Percentiles rank a stretch among this genome's conserved stretches.
Conservation (phyloP, 2,888 invertebrate genomes). For the Amorpha juglandis region DNA sequence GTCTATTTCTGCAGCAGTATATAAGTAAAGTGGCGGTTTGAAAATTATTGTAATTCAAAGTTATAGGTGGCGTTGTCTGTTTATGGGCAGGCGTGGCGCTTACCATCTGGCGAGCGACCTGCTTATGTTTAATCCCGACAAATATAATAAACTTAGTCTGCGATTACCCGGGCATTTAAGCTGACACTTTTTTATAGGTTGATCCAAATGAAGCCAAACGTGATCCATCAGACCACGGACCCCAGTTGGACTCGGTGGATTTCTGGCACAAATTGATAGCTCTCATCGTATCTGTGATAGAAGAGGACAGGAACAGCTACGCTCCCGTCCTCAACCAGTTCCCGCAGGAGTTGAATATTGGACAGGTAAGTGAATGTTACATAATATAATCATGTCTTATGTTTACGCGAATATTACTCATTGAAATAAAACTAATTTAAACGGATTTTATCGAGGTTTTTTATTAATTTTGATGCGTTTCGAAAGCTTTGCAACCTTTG, state of each 20-base stretch:
- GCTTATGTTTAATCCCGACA: too few relatives aligned
- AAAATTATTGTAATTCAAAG: too few relatives aligned
- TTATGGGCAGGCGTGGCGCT: too few relatives aligned
- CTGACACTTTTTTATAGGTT: conserved; percentile 74
- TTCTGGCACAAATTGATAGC: conserved; percentile 99
- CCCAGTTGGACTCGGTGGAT: conserved; percentile 94
- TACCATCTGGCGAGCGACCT: too few relatives aligned
- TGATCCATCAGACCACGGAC: conserved; percentile 94
- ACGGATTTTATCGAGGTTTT: too few relatives aligned
- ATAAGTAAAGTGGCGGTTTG: too few relatives aligned
- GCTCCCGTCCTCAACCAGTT: conserved; percentile 99
- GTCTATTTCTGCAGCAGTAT: too few relatives aligned
- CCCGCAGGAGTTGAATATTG: conserved; percentile 99
- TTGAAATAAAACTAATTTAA: too few relatives aligned
- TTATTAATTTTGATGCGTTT: too few relatives aligned
- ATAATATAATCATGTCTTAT: background rate
- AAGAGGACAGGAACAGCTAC: conserved; percentile 99
- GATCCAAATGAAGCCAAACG: conserved; percentile 96
- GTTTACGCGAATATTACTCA: too few relatives aligned
- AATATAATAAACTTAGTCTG: background rate
- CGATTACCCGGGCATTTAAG: background rate
- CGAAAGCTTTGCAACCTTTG: too few relatives aligned
- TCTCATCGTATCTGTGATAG: conserved; percentile 98
- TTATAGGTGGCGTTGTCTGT: too few relatives aligned
- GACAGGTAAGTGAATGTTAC: conserved; percentile 88